Evolutionary conservation across 2,113 vertebrate species (phyloP), one percentile per base, ranked within the genome.

Genomic region (Megaleporinus macrocephalus): DNA sequence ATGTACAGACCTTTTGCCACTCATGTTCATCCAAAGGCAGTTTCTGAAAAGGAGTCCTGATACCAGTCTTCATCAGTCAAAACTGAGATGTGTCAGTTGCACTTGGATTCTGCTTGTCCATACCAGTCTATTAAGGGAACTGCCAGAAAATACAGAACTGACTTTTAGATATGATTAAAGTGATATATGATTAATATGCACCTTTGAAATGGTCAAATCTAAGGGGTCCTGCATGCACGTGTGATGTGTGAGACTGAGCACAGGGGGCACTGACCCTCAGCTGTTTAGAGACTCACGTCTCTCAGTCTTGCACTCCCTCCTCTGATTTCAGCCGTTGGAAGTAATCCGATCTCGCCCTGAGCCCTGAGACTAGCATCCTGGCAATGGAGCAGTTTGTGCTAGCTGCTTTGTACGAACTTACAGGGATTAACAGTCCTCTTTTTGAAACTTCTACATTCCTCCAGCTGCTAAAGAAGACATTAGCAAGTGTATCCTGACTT

Each of bases 301-400:
- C 87, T 75, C 79, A 78, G 76, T 83, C 81, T 87, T 84, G 62
- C 86, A 75, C 87, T 76, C 82, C 81, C 90, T 91, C 89, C 90
- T 88, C 83, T 85, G 79, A 90, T 93, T 93, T 95, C 93, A 94
- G 92, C 92, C 92, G 87, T 92, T 93, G 89, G 87, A 86, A 72
- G 93, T 92, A 94, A 95, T 88, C 71, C 68, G 93, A 95, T 91
- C 90, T 81, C 81, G 84, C 65, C 68, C 82, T 59, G 80, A 88
- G 68, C 88, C 70, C 84, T 86, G 73, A 74, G 83, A 75, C 86
- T 74, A 72, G 85, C 78, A 44, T 84, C 81, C 73, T 84, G 87
- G 86, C 89, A 91, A 85, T 89, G 89, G 89, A 89, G 90, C 57
- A 27, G 83, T 91, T 86, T 88, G 81, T 74, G 63, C 77, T 68